Percentiles rank a stretch among this genome's conserved stretches.
These are phyloP conservation scores for Ecliptopera silaceata DNA, from an alignment of 2,888 invertebrate genomes.

Conservation along the genomic window DNA sequence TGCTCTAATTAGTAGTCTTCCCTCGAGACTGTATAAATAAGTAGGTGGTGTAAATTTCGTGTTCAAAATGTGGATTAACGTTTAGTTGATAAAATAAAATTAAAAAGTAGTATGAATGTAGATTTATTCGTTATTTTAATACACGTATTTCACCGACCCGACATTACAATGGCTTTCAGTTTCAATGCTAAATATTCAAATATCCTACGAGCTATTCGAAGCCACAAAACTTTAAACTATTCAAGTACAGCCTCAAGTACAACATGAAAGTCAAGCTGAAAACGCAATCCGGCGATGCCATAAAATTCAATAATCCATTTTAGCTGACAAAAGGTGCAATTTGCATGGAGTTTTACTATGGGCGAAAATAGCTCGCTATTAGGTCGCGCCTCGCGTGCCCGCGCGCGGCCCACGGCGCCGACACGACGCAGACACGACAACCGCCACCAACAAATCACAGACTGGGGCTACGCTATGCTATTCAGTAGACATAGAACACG, in stretches of 20 bases:
- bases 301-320: conserved; percentile 19
- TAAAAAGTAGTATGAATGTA: too few relatives aligned
- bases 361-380: conserved; percentile 19
- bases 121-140: too few relatives aligned
- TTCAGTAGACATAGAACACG: too few relatives aligned
- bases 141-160: too few relatives aligned
- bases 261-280: conserved; percentile 2
- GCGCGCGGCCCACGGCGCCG: background rate
- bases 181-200: conserved; percentile 1
- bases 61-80: too few relatives aligned
- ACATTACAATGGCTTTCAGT: background rate
- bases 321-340: conserved; percentile 18
- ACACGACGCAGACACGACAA: conserved; percentile 18
- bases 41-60: background rate
- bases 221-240: conserved; percentile 17
- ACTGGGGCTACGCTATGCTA: too few relatives aligned
- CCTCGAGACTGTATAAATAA: background rate
- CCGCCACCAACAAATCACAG: background rate
- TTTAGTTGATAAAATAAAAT: too few relatives aligned
- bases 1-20: conserved; percentile 7
- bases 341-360: conserved; percentile 20
- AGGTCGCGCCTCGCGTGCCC: conserved; percentile 22
- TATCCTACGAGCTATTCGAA: conserved; percentile 4
- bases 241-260: conserved; percentile 13
- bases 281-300: conserved; percentile 11